A percentile compares a stretch with the other conserved stretches of the same genome.
Evolutionary conservation across 2,113 vertebrate genomes (phyloP).

Genomic region (Nymphicus hollandicus): DNA sequence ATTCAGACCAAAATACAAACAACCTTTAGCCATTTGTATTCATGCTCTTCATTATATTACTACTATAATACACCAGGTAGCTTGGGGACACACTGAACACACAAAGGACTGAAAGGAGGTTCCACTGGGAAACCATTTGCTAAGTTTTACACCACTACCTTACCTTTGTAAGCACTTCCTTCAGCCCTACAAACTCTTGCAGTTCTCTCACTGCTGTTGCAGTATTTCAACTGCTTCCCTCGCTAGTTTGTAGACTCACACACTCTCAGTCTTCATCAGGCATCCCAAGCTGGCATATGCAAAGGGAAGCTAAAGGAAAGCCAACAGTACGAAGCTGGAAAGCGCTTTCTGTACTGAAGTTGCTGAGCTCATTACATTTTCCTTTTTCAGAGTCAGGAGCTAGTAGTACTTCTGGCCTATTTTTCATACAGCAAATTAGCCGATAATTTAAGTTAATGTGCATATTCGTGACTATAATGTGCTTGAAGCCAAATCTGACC

Average conservation of each 20-base stretch:
- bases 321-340: neutral
- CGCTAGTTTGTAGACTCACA: neutral
- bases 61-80: neutral
- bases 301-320: neutral
- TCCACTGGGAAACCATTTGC: neutral
- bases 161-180: neutral
- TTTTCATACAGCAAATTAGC: neutral
- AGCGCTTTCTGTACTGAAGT: neutral
- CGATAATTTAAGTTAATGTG: neutral
- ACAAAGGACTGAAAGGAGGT: neutral
- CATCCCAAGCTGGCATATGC: neutral
- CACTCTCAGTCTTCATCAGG: neutral
- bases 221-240: neutral
- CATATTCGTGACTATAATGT: neutral
- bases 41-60: neutral
- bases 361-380: neutral
- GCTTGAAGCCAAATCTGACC: neutral
- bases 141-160: neutral
- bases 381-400: neutral
- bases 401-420: neutral
- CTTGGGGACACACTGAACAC: neutral
- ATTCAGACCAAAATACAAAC: slow-evolving; percentile 21
- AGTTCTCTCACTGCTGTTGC: neutral
- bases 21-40: neutral
- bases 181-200: neutral